A percentile compares a stretch with the other conserved stretches of the same genome.
These are phyloP conservation scores for Brevimyrus niger DNA, from an alignment of 2,113 vertebrate genomes.

Conservation along the genomic window DNA sequence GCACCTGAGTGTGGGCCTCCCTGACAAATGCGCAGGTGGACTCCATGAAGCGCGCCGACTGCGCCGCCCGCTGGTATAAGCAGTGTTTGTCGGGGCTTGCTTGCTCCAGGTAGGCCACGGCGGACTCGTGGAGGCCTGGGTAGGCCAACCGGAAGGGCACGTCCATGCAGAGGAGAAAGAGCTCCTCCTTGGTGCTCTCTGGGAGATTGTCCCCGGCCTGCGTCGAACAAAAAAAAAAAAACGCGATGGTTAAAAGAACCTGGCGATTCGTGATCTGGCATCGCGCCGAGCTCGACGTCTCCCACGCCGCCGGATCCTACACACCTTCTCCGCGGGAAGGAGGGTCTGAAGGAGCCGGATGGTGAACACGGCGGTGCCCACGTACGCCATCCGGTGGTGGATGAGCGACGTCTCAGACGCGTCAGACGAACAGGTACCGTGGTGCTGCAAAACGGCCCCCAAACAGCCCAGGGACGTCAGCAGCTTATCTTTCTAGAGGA, in stretches of 20 bases:
- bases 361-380: slow-evolving; percentile 68
- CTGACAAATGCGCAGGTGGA: slow-evolving; percentile 78
- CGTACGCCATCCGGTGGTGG: slow-evolving; percentile 78
- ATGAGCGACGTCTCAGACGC: slow-evolving; percentile 53
- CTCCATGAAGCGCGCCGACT: slow-evolving; percentile 70
- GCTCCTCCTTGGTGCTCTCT: slow-evolving; percentile 64
- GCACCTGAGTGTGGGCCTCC: slow-evolving; percentile 74
- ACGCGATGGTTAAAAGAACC: neutral
- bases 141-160: slow-evolving; percentile 71
- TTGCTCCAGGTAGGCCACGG: slow-evolving; percentile 86
- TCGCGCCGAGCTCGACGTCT: neutral
- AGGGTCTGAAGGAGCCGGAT: slow-evolving; percentile 77
- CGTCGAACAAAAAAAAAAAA: slow-evolving; percentile 19
- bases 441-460: slow-evolving; percentile 75
- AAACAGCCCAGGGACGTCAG: slow-evolving; percentile 65
- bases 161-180: slow-evolving; percentile 81
- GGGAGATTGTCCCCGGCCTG: slow-evolving; percentile 74
- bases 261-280: neutral
- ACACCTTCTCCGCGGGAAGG: slow-evolving; percentile 88
- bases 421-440: slow-evolving; percentile 55
- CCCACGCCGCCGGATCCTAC: slow-evolving; percentile 18
- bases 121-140: slow-evolving; percentile 72
- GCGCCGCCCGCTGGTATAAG: slow-evolving; percentile 69
- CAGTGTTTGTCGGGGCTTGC: slow-evolving; percentile 73
- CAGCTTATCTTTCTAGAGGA: slow-evolving; percentile 76